These are phyloP conservation scores for Tupiocoris notatus DNA, from an alignment of 2,888 invertebrate genomes.

Conservation along the genomic window DNA sequence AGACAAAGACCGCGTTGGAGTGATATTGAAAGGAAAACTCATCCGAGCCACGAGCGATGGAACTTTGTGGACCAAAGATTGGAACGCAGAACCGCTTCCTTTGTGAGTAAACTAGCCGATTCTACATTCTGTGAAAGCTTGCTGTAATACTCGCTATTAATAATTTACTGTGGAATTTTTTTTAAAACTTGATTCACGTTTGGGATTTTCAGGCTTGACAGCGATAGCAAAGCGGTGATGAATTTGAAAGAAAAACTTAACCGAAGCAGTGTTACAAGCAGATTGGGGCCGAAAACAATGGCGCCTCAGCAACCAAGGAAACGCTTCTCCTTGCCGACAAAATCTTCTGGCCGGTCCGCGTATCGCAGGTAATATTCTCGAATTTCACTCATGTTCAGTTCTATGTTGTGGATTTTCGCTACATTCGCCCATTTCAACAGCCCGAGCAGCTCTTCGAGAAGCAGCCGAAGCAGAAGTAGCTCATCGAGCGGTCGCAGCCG, in stretches of 20 bases:
- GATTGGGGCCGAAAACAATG: conserved; percentile 39
- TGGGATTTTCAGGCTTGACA: conserved; percentile 40
- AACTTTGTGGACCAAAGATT: conserved; percentile 85
- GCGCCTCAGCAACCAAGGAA: background rate
- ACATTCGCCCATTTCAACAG: background rate
- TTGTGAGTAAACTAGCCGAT: conserved; percentile 53
- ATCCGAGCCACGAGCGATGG: conserved; percentile 86
- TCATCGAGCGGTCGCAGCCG: conserved; percentile 33
- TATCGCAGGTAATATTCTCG: conserved; percentile 8
- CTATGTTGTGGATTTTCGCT: no score
- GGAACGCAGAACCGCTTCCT: conserved; percentile 92
- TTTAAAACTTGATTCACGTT: no score
- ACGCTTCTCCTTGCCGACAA: conserved; percentile 18
- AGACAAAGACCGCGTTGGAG: conserved; percentile 92
- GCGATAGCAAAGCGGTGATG: conserved; percentile 44
- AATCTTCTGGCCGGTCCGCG: conserved; percentile 1
- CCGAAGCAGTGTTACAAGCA: conserved; percentile 31
- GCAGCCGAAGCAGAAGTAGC: conserved; percentile 36
- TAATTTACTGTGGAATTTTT: no score
- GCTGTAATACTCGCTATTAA: no score
- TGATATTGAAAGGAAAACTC: conserved; percentile 89
- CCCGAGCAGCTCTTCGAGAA: conserved; percentile 32
- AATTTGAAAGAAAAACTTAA: conserved; percentile 46
- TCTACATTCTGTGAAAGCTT: background rate
- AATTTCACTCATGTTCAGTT: background rate